Conservation (phyloP, 30 jellyfish, hydroid and myxozoan species). For the Turritopsis dohrnii region DNA sequence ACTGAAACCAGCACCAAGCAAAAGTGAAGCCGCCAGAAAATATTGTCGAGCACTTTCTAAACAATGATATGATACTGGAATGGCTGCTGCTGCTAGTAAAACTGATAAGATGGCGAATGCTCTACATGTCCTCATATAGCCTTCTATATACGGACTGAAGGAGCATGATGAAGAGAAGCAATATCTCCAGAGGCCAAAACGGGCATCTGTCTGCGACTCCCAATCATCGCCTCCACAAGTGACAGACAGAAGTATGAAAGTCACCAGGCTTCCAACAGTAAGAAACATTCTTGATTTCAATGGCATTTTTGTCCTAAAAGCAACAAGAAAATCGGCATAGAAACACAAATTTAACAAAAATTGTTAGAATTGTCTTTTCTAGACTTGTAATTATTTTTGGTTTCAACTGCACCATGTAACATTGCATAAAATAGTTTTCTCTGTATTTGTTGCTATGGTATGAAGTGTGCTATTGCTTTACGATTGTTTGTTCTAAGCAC, state of each 20-base stretch:
- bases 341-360: background rate
- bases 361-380: background rate
- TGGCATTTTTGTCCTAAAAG: background rate
- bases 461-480: no score
- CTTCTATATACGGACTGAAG: background rate
- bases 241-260: background rate
- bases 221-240: background rate
- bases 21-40: background rate
- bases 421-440: no score
- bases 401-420: no score
- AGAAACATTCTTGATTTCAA: background rate
- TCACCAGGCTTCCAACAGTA: background rate
- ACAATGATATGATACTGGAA: background rate
- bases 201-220: background rate
- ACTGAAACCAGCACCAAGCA: background rate
- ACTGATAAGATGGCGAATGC: background rate
- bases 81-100: background rate
- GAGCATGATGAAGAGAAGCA: background rate
- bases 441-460: no score
- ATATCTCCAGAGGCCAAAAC: background rate
- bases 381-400: background rate
- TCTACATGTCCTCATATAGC: background rate
- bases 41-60: no score
- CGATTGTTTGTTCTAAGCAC: no score
- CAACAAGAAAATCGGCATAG: background rate